Evolutionary conservation across 2,888 invertebrate species (phyloP).

Genomic region (Cynaeus angustus): DNA sequence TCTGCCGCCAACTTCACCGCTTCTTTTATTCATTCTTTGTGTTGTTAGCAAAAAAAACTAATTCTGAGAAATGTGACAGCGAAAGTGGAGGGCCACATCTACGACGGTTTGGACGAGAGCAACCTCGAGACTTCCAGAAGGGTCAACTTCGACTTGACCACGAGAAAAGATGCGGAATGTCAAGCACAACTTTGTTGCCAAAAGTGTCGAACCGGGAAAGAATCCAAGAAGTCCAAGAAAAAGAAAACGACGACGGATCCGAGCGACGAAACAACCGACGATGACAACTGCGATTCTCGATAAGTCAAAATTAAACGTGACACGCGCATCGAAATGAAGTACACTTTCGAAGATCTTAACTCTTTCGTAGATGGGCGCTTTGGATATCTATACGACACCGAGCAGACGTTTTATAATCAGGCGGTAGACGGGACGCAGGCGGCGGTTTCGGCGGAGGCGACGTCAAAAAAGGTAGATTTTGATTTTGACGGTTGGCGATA

Average conservation of each 20-base stretch:
- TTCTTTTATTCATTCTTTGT: neutral
- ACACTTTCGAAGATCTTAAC: conserved; percentile 14
- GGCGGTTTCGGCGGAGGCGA: neutral
- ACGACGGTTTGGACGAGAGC: conserved; percentile 8
- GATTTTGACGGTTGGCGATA: neutral
- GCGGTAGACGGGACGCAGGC: neutral
- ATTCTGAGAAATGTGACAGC: conserved; percentile 38
- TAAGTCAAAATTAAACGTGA: conserved; percentile 17
- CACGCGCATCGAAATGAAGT: conserved; percentile 1
- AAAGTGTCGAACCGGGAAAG: conserved; percentile 7
- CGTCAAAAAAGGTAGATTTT: conserved; percentile 10
- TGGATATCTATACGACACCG: neutral
- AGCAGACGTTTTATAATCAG: conserved; percentile 6
- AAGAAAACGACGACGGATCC: neutral
- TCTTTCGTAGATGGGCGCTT: conserved; percentile 9
- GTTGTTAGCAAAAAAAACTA: conserved; percentile 37
- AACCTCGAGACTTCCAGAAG: conserved; percentile 7
- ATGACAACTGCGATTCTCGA: neutral
- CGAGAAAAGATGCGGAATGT: conserved; percentile 7
- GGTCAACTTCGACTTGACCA: conserved; percentile 12
- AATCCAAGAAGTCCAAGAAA: neutral
- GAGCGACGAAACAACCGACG: neutral
- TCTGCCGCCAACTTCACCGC: neutral
- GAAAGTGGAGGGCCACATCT: conserved; percentile 21
- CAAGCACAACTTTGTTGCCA: conserved; percentile 23